A percentile compares a stretch with the other conserved stretches of the same genome.
Evolutionary conservation across 1,140 invertebrate genomes (phyloP).

Genomic region (Conus betulinus): DNA sequence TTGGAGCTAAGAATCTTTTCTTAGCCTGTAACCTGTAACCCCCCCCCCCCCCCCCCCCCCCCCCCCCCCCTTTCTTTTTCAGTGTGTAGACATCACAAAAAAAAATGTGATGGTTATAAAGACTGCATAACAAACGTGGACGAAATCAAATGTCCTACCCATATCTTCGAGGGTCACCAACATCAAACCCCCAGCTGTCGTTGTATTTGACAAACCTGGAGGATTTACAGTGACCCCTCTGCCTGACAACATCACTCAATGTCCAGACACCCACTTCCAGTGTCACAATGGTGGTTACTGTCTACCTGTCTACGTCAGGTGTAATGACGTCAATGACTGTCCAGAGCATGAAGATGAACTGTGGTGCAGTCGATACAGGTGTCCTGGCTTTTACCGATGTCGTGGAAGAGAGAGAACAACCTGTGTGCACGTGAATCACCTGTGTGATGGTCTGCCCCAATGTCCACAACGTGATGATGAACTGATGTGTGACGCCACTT

Average conservation of each 20-base stretch:
- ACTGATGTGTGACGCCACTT: conserved; percentile 21
- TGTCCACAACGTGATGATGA: conserved; percentile 42
- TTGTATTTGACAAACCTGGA: neutral
- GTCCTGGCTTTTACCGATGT: conserved; percentile 39
- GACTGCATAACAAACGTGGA: neutral
- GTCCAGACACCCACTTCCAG: conserved; percentile 16
- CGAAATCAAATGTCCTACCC: neutral
- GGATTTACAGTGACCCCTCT: neutral
- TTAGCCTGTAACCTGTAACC: no score
- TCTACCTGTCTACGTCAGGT: conserved; percentile 37
- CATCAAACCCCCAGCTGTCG: neutral
- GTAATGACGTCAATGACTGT: conserved; percentile 40
- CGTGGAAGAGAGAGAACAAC: neutral
- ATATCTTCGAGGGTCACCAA: neutral
- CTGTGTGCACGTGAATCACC: conserved; percentile 23
- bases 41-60: no score
- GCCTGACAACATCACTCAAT: neutral
- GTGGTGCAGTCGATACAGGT: conserved; percentile 12
- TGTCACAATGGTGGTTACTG: conserved; percentile 22
- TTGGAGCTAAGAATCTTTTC: no score
- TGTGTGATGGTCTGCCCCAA: conserved; percentile 24
- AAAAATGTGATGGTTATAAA: neutral
- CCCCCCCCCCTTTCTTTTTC: neutral
- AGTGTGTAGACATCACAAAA: neutral
- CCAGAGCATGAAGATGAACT: conserved; percentile 35